Percentiles rank a stretch among this genome's conserved stretches.
Conservation (phyloP, 2,888 invertebrate species). For the Zaprionus bogoriensis region DNA sequence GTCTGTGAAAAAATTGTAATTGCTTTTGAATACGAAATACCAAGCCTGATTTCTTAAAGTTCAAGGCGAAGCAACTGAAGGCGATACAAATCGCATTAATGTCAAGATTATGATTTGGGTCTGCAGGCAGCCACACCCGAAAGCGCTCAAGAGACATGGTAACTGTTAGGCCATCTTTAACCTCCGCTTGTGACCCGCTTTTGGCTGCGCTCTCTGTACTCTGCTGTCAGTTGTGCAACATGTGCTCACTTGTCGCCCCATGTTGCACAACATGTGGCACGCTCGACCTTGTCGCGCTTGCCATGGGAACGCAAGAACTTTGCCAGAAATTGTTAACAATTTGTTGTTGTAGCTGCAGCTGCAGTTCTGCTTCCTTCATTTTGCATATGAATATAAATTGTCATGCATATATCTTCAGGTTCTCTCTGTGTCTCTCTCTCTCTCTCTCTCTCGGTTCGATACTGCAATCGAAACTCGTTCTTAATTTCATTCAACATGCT, state of each 20-base stretch:
- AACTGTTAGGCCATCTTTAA: constrained; percentile 28
- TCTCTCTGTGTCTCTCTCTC: not conserved
- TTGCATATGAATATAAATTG: constrained; percentile 3
- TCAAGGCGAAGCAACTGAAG: constrained; percentile 36
- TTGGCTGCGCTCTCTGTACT: not conserved
- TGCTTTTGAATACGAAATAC: constrained; percentile 8
- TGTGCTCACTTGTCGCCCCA: constrained; percentile 15
- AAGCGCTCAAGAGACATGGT: not conserved
- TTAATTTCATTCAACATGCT: constrained; percentile 67
- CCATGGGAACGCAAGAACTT: constrained; percentile 55
- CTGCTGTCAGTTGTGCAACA: constrained; percentile 9
- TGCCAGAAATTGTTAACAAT: constrained; percentile 51
- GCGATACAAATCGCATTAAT: constrained; percentile 55
- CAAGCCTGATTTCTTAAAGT: constrained; percentile 41
- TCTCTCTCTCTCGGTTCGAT: constrained; percentile 6
- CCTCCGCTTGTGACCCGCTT: constrained; percentile 42
- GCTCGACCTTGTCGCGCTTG: constrained; percentile 32
- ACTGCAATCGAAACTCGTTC: constrained; percentile 56
- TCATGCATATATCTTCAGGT: not conserved
- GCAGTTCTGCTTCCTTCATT: constrained; percentile 48
- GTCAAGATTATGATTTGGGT: constrained; percentile 68
- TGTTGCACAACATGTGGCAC: constrained; percentile 60
- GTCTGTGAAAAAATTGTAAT: constrained; percentile 82
- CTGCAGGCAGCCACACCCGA: constrained; percentile 1
- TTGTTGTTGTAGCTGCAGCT: constrained; percentile 33